phyloP scores from a whole-genome alignment of 1,140 invertebrate species.

The Sarcophaga bullata region DNA sequence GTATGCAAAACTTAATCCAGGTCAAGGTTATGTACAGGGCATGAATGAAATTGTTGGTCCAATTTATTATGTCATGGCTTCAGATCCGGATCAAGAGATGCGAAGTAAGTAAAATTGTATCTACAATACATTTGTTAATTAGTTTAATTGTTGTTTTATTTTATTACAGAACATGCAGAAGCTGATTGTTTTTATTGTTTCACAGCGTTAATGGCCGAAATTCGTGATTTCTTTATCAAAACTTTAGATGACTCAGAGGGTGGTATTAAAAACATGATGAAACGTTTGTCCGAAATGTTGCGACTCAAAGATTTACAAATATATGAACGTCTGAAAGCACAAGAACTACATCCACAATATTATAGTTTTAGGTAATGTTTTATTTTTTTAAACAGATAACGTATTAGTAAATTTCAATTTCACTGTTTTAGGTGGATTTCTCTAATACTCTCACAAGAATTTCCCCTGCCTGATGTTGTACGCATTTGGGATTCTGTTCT shows the following conservation, averaged over 20 bases:
- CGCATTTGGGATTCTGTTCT: constrained; percentile 96
- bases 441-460: constrained; percentile 96
- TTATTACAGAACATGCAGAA: constrained; percentile 86
- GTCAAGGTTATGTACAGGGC: constrained; percentile 97
- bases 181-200: constrained; percentile 98
- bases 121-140: not conserved
- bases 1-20: constrained; percentile 97
- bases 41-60: constrained; percentile 99
- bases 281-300: constrained; percentile 78
- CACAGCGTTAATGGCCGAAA: constrained; percentile 96
- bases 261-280: constrained; percentile 89
- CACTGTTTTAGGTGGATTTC: constrained; percentile 83
- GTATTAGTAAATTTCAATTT: too few relatives aligned
- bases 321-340: constrained; percentile 78
- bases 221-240: constrained; percentile 97
- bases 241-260: constrained; percentile 92
- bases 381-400: not conserved
- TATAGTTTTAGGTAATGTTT: constrained; percentile 83
- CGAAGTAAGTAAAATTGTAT: constrained; percentile 71
- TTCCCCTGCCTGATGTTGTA: constrained; percentile 94
- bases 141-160: constrained; percentile 43
- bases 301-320: constrained; percentile 81
- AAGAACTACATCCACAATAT: constrained; percentile 93
- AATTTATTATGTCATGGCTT: constrained; percentile 97
- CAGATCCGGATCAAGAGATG: constrained; percentile 83